Evolutionary conservation across 2,797 vertebrate genomes (phyloP).

Genomic region (Myoxocephalus aenaeus): DNA sequence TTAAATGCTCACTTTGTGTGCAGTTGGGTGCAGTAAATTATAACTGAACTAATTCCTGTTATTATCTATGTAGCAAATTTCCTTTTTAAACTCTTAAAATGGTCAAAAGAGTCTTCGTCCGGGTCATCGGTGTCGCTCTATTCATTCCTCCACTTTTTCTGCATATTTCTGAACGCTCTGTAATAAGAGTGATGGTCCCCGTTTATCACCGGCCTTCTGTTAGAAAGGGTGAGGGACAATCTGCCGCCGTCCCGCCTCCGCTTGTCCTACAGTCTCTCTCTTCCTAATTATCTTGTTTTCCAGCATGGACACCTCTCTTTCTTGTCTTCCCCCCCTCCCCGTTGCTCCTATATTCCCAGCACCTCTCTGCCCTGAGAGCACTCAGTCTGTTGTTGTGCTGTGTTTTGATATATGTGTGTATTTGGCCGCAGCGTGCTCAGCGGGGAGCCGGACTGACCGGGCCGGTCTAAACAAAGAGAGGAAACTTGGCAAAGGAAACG

Average conservation of each 20-base stretch:
- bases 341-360: constrained; percentile 65
- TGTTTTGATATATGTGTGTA: constrained; percentile 79
- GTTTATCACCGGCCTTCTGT: constrained; percentile 7
- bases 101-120: background rate
- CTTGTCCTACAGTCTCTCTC: constrained; percentile 1
- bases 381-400: constrained; percentile 67
- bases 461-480: constrained; percentile 85
- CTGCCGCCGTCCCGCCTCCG: constrained; percentile 13
- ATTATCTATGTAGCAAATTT: background rate
- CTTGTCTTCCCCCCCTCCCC: background rate
- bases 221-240: constrained; percentile 2
- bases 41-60: too few relatives aligned
- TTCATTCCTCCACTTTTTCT: constrained; percentile 21
- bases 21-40: too few relatives aligned
- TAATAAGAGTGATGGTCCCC: constrained; percentile 23
- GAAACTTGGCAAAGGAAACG: constrained; percentile 84
- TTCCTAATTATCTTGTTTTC: background rate
- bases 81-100: background rate
- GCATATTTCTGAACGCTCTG: background rate
- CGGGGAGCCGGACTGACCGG: constrained; percentile 79
- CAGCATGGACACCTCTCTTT: background rate
- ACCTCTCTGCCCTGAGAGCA: constrained; percentile 58
- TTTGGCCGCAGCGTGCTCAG: constrained; percentile 79
- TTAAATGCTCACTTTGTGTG: background rate
- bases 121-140: constrained; percentile 6